phyloP scores from a whole-genome alignment of 2,888 invertebrate species.

The Ormyrus rosae region DNA sequence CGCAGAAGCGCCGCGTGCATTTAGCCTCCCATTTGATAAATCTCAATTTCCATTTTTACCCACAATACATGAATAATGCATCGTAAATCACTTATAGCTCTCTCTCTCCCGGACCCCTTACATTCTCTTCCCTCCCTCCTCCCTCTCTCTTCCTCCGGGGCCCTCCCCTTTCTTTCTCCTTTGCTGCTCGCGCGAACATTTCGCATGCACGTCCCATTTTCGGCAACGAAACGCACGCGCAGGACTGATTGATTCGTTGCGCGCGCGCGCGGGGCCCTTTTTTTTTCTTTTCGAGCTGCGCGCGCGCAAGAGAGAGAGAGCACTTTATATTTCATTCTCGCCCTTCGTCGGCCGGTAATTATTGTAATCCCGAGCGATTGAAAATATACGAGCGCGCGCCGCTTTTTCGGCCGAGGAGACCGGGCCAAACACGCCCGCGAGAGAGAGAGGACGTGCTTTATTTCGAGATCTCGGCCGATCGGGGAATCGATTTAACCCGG shows the following conservation, averaged over 20 bases:
- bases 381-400: conserved; percentile 2
- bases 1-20: no score
- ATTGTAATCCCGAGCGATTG: conserved; percentile 13
- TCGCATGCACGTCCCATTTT: conserved; percentile 30
- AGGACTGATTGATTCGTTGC: conserved; percentile 42
- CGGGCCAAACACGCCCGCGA: no score
- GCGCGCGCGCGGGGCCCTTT: neutral
- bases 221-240: neutral
- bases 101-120: neutral
- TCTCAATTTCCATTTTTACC: neutral
- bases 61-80: conserved; percentile 22
- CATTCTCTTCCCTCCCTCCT: conserved; percentile 6
- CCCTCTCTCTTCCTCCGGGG: neutral
- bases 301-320: no score
- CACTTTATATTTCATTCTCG: neutral
- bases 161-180: neutral
- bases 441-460: no score
- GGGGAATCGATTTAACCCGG: no score
- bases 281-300: no score
- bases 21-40: conserved; percentile 5
- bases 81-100: conserved; percentile 37
- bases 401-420: no score
- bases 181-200: neutral
- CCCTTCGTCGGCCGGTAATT: neutral
- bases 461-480: no score